These are phyloP conservation scores for Lasaia peninsularis DNA, from an alignment of 1,140 invertebrate species.

Conservation along the genomic window DNA sequence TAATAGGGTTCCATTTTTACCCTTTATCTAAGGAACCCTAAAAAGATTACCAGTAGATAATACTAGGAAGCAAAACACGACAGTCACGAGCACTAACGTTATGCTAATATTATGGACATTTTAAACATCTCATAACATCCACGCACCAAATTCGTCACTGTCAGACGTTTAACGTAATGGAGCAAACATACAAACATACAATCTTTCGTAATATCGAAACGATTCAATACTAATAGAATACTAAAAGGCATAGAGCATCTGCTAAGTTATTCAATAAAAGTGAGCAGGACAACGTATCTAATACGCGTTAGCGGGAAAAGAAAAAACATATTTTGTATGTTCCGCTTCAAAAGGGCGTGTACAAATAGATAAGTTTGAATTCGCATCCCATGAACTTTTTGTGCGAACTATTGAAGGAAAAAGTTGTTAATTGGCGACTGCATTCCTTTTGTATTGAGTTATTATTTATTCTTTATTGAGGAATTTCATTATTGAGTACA, in stretches of 20 bases:
- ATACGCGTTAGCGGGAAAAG: constrained; percentile 27
- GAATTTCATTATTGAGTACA: background rate
- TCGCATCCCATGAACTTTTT: constrained; percentile 51
- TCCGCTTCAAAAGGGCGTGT: constrained; percentile 40
- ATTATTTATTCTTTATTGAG: constrained; percentile 26
- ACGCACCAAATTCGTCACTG: no score
- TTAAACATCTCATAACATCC: no score
- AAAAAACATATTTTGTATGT: constrained; percentile 28
- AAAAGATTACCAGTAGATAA: no score
- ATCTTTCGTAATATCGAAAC: background rate
- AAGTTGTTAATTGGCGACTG: constrained; percentile 39
- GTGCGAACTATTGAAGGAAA: constrained; percentile 29
- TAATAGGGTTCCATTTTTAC: no score
- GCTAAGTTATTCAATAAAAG: constrained; percentile 8
- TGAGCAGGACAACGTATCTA: background rate
- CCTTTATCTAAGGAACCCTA: no score
- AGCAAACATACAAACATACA: no score
- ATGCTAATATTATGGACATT: no score
- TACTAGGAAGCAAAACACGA: no score
- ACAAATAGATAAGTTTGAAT: constrained; percentile 56
- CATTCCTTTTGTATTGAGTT: constrained; percentile 42
- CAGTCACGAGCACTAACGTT: no score
- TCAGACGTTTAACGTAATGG: no score
- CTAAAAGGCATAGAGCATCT: background rate
- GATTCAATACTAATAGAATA: background rate